Base-by-base conservation (phyloP, 2,888 invertebrate species). In the Epicampocera succincta region DNA sequence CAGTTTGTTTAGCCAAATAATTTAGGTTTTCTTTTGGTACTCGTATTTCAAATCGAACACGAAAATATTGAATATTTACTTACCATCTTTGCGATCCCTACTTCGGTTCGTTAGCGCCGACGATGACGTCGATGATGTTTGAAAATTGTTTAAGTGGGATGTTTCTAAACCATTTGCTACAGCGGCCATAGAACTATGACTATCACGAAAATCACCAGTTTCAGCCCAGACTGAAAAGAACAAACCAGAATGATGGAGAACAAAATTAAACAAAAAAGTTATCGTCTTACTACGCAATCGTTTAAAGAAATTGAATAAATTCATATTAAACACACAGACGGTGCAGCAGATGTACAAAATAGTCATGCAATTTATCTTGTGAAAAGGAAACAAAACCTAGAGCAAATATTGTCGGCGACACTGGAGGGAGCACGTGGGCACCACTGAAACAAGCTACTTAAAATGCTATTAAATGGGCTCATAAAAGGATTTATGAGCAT, bases 141-240 rank as follows among this genome's bases (percentile, higher is more conserved):
- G 93, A 90, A 95, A 94, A 91, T 95, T 94, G 87, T 95, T 91
- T 85, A 89, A 81, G 83, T 95, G 95, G 74, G 94, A 94, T 88
- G 93, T 93, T 89, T 94, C 93, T 92, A 93, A 92, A 85, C 92
- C 92, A 86, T 92, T 92, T 84, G 93, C 92, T 87, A 93, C 93
- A 76, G 95, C 95, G 87, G 93, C 92, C 87, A 94, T 92, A 56
- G 93, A 93, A 85, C 93, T 93, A 90, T 96, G 96, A 85, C 95
- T 95, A 92, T 96, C 96, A 86, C 96, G 94, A 91, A 96, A 96
- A 92, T 96, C 96, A 84, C 96, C 96, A 76, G 95, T 95, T 92
- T 96, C 96, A 84, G 96, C 96, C 96, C 96, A 96, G 91, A 96
- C 96, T 97, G 94, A 86, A 93, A 94, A 90, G 91, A 89, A 87